Base-by-base conservation (phyloP, 2,113 vertebrate genomes). In the Percina caprodes region DNA sequence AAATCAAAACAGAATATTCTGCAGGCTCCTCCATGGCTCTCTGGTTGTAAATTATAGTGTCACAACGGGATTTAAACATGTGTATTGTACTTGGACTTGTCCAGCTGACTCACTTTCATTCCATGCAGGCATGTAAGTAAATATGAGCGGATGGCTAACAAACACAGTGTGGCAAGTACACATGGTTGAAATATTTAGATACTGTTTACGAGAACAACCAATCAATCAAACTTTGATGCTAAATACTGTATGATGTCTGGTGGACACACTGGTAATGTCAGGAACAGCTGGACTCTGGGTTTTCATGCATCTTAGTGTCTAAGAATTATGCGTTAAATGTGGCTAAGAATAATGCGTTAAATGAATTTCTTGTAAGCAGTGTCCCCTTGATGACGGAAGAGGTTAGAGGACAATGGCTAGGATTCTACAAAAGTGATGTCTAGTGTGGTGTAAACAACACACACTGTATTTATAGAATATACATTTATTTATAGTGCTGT, bases 261-360 rank as follows among this genome's bases (percentile, higher is more conserved):
- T 23, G 15, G 5, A 12, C 61, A 58, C n/a, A 33, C 13, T n/a
- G 15, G n/a, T 58, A 18, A 68, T 61, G 3, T 42, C 10, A 19
- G 7, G 30, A 66, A 58, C 76, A 79, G 52, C 19, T 65, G 45
- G 42, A 58, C 15, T 42, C 11, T 45, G 26, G 12, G 13, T 21
- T 56, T 69, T 76, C 26, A 45, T 69, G 65, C 46, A 24, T 55
- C 13, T 54, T 19, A 19, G 65, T 42, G 59, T 46, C 55, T 59
- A n/a, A 45, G 23, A 66, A n/a, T n/a, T n/a, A n/a, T n/a, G n/a
- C n/a, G n/a, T n/a, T n/a, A n/a, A n/a, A n/a, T n/a, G n/a, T n/a
- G n/a, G n/a, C n/a, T n/a, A n/a, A n/a, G n/a, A n/a, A 52, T 51
- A 42, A 54, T 60, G 15, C 0, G 4, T 51, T 52, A 35, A 61